Conservation (phyloP, 92 coral and sea anemone genomes). For the Zoanthus sociatus region DNA sequence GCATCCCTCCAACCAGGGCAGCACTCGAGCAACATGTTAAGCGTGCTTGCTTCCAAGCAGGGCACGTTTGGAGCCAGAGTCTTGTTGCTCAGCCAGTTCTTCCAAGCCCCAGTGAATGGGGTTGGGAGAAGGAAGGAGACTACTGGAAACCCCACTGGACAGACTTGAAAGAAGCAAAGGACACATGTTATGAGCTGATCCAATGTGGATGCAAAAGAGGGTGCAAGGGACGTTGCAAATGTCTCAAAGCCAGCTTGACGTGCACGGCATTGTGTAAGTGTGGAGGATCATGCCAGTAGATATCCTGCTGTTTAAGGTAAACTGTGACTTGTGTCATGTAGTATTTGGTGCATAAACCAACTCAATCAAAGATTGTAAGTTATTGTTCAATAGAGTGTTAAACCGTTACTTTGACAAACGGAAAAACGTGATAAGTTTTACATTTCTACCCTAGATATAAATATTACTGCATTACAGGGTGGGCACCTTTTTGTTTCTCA, state of each 20-base stretch:
- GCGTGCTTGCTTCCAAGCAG: constrained; percentile 22
- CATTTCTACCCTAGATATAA: constrained; percentile 4
- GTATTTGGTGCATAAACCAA: constrained; percentile 11
- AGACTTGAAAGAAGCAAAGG: constrained; percentile 30
- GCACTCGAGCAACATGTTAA: not conserved
- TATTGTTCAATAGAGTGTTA: not conserved
- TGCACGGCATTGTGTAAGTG: constrained; percentile 43
- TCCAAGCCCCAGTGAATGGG: constrained; percentile 20
- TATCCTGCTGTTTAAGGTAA: constrained; percentile 17
- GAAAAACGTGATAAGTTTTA: not conserved
- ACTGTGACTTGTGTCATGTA: constrained; percentile 14
- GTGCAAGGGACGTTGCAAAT: constrained; percentile 23
- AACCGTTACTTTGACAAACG: constrained; percentile 5
- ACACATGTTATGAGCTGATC: constrained; percentile 36
- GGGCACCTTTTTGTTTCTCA: constrained; percentile 7
- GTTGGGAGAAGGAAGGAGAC: constrained; percentile 5
- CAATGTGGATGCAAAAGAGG: constrained; percentile 33
- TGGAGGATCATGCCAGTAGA: constrained; percentile 20
- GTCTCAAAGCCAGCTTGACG: not conserved
- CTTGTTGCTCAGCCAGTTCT: constrained; percentile 19
- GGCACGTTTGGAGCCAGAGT: constrained; percentile 39
- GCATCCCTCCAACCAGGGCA: constrained; percentile 33
- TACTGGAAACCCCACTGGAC: constrained; percentile 32
- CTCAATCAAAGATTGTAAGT: not conserved
- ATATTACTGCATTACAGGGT: constrained; percentile 12